Percentiles rank a stretch among this genome's conserved stretches.
Evolutionary conservation across 2,797 vertebrate species (phyloP).

Genomic region (Momotus momota): DNA sequence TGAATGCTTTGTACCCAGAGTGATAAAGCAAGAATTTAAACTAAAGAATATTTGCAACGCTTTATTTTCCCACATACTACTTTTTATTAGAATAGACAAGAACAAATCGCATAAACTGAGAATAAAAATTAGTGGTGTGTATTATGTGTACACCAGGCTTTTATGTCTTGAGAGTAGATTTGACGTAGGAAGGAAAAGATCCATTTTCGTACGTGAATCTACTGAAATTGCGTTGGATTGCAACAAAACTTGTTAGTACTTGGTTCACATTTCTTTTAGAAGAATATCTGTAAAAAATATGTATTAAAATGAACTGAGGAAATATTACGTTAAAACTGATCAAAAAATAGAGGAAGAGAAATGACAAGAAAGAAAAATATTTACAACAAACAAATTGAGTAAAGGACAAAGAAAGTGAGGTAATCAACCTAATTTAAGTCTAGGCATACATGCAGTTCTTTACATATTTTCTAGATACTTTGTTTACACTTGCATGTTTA

Average conservation of each 20-base stretch:
- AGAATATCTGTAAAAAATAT: not conserved
- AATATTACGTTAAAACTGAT: not conserved
- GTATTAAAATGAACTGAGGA: not conserved
- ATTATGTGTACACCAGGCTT: not conserved
- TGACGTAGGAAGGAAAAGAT: not conserved
- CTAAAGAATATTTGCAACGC: not conserved
- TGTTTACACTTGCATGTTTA: not conserved
- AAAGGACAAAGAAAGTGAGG: not conserved
- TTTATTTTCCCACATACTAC: not conserved
- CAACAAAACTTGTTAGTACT: not conserved
- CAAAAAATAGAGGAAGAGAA: not conserved
- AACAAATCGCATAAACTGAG: not conserved
- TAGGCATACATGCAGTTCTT: not conserved
- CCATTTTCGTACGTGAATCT: not conserved
- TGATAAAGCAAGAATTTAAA: constrained; percentile 13
- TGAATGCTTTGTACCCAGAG: not conserved
- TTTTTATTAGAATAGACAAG: constrained; percentile 4
- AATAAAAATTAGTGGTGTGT: not conserved
- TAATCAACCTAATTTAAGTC: not conserved
- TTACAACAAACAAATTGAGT: not conserved
- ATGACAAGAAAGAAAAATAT: not conserved
- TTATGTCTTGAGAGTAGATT: not conserved
- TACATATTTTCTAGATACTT: not conserved
- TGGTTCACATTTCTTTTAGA: not conserved
- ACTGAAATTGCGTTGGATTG: not conserved